Evolutionary conservation across 1,140 invertebrate genomes (phyloP), one percentile per base, ranked within the genome.

Genomic region (Drosophila watanabei): DNA sequence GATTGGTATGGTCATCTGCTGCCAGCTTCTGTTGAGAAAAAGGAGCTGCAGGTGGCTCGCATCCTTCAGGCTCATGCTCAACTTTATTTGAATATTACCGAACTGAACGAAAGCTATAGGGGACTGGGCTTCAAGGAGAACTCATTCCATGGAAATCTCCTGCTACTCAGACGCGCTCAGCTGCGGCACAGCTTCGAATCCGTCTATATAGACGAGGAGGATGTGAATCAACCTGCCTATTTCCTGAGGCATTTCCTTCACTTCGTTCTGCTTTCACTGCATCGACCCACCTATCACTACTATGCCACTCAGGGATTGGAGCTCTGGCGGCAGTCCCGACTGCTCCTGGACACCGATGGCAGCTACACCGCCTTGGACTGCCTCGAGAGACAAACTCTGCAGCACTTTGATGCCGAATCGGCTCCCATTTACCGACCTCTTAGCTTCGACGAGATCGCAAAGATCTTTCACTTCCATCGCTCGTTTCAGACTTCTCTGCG

Each of bases 231-330:
- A 14, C 87, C 90, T 0, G 79, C 80, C 0, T 91, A 92, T n/a
- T 92, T 92, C 28, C 60, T 92, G 16, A 68, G 86, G 0, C 80
- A 92, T 16, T 92, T 92, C 45, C 61, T 92, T 7, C 69, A 92
- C 49, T 92, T 92, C 28, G 77, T 73, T 10, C 72, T 92, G 41
- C 59, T 92, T 1, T 66, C 75, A 0, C 32, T 92, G 13, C 52
- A 92, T 41, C 79, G 86, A 5, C 91, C 91, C 7, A 79, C 85
- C 8, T 90, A 85, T 48, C 91, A 92, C n/a, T 92, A 92, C n/a
- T 92, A 92, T 62, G 91, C 91, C 59, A 90, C 91, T 0, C 79
- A 92, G 30, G 91, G 89, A 3, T 49, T 92, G 56, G 64, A 92
- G 20, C 59, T 92, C 32, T 92, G 91, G 91, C 46, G 70, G 2